Evolutionary conservation across 2,888 invertebrate species (phyloP).

Genomic region (Eupithecia exiguata): DNA sequence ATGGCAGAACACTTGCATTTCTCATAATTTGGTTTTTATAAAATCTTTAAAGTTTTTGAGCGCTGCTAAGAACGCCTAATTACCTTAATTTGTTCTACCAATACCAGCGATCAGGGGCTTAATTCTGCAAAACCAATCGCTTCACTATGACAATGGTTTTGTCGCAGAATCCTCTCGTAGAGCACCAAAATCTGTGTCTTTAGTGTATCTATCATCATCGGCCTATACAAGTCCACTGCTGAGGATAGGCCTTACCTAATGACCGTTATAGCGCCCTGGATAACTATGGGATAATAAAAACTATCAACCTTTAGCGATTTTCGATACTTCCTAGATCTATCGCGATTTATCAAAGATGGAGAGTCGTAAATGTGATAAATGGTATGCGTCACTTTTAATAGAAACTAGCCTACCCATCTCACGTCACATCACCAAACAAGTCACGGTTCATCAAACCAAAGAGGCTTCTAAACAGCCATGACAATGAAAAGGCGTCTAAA

Average conservation of each 20-base stretch:
- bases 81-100: too few relatives aligned
- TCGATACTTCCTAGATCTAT: background rate
- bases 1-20: background rate
- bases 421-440: slow-evolving; percentile 14
- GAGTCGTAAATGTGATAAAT: background rate
- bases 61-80: too few relatives aligned
- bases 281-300: too few relatives aligned
- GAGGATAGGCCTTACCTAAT: too few relatives aligned
- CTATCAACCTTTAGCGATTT: too few relatives aligned
- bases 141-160: background rate
- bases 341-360: background rate
- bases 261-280: too few relatives aligned
- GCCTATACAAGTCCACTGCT: too few relatives aligned
- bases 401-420: background rate
- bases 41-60: too few relatives aligned
- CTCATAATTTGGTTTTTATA: background rate
- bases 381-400: background rate
- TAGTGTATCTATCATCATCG: too few relatives aligned
- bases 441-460: slow-evolving; percentile 38
- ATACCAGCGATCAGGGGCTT: too few relatives aligned
- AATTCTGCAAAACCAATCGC: background rate
- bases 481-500: slow-evolving; percentile 47
- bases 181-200: background rate
- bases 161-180: background rate
- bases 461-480: slow-evolving; percentile 34